These are phyloP conservation scores for Myotis pilosus DNA, from an alignment of 2,797 vertebrate genomes.

Conservation along the genomic window DNA sequence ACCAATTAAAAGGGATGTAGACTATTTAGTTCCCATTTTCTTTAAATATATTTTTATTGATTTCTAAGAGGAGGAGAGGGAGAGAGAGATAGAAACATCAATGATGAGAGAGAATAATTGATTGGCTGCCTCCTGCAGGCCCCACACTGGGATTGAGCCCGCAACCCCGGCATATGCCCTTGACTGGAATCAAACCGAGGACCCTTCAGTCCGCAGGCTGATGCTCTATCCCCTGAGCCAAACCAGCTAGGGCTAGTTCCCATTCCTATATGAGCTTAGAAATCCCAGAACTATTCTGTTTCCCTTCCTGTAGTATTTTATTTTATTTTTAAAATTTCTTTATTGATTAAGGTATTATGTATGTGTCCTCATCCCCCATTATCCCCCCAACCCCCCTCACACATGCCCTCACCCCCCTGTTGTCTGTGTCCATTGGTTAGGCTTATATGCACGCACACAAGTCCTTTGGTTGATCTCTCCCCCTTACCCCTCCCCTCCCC, in stretches of 20 bases:
- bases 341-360: too few relatives aligned
- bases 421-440: too few relatives aligned
- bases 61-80: too few relatives aligned
- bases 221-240: neutral
- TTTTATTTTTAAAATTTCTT: too few relatives aligned
- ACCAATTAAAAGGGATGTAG: neutral
- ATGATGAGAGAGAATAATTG: neutral
- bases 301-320: neutral
- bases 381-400: too few relatives aligned
- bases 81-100: neutral
- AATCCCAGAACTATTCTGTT: slow-evolving; percentile 38
- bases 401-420: too few relatives aligned
- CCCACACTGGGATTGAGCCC: too few relatives aligned
- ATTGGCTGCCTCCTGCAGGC: neutral
- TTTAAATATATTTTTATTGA: neutral
- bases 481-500: too few relatives aligned
- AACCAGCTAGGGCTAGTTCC: neutral
- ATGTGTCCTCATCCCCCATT: too few relatives aligned
- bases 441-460: too few relatives aligned
- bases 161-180: neutral
- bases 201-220: neutral
- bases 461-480: too few relatives aligned
- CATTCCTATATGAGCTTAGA: slow-evolving; percentile 16
- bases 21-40: neutral
- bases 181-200: neutral